Evolutionary conservation across 2,888 invertebrate species (phyloP).

Genomic region (Lithophane ornitopus): DNA sequence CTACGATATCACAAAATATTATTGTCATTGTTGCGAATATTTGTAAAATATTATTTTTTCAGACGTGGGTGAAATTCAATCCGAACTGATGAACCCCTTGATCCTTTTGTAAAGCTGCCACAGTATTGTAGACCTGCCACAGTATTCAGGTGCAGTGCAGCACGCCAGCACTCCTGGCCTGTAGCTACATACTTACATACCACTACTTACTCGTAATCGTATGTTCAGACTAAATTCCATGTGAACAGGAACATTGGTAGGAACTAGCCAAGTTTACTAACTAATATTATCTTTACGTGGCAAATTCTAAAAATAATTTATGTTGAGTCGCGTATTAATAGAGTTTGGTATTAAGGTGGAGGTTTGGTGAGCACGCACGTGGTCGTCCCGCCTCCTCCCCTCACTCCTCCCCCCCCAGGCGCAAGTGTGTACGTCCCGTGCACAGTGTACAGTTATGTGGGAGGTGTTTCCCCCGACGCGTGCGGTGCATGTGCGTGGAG

Average conservation of each 20-base stretch:
- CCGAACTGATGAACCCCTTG: neutral
- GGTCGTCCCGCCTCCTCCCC: neutral
- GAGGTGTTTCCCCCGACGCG: constrained; percentile 30
- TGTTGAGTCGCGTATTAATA: constrained; percentile 31
- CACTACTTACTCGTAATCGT: neutral
- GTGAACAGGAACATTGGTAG: constrained; percentile 1
- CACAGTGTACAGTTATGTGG: constrained; percentile 27
- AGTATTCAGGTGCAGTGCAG: neutral
- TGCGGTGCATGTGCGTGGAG: constrained; percentile 7
- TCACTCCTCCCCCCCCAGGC: neutral
- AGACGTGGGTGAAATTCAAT: neutral
- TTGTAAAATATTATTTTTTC: constrained; percentile 7
- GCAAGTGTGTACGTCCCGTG: neutral
- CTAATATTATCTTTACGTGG: constrained; percentile 36
- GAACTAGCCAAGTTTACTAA: constrained; percentile 26
- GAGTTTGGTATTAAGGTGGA: constrained; percentile 28
- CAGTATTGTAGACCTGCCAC: neutral
- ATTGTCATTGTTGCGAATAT: neutral
- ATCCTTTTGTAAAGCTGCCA: neutral
- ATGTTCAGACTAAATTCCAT: neutral
- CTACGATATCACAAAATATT: neutral
- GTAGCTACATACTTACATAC: too few relatives aligned
- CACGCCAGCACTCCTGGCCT: neutral
- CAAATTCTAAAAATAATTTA: constrained; percentile 44
- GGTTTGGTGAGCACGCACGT: constrained; percentile 24